Conservation (phyloP, 2,888 invertebrate species). For the Drosophila prostipennis region DNA sequence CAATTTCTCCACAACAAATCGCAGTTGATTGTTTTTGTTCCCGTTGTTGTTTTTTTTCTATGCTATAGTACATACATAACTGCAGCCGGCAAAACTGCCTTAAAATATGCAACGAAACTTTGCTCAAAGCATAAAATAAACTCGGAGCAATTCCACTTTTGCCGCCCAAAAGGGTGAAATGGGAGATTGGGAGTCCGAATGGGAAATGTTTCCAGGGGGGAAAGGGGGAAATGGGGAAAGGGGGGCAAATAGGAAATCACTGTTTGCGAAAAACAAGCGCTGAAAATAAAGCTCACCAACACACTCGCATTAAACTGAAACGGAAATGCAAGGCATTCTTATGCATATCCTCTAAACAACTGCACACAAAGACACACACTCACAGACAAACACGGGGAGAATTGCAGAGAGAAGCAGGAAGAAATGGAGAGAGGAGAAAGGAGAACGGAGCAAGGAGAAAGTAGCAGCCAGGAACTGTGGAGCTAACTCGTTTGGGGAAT, state of each 20-base stretch:
- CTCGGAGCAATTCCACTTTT: slow-evolving; percentile 71
- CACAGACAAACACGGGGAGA: slow-evolving; percentile 2
- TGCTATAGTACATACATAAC: slow-evolving; percentile 53
- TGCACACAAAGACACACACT: slow-evolving; percentile 29
- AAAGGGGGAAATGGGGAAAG: too few species aligned
- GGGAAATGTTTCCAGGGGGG: neutral
- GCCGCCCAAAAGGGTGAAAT: slow-evolving; percentile 38
- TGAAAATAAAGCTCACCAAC: slow-evolving; percentile 47
- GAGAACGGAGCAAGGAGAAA: slow-evolving; percentile 21
- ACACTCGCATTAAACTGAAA: slow-evolving; percentile 61
- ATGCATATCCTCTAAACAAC: slow-evolving; percentile 80
- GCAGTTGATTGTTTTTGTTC: slow-evolving; percentile 76
- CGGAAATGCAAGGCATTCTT: slow-evolving; percentile 81
- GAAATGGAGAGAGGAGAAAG: slow-evolving; percentile 7
- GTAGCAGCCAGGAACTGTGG: slow-evolving; percentile 23
- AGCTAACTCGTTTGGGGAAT: slow-evolving; percentile 70
- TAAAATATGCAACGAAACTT: slow-evolving; percentile 80
- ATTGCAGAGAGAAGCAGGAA: neutral
- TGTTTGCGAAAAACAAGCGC: slow-evolving; percentile 63
- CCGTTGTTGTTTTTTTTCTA: slow-evolving; percentile 5
- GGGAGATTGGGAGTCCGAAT: slow-evolving; percentile 17
- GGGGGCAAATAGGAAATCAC: slow-evolving; percentile 69
- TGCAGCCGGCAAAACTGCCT: slow-evolving; percentile 67
- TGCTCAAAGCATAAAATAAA: slow-evolving; percentile 78
- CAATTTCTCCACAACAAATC: slow-evolving; percentile 79